Evolutionary conservation across 1,140 invertebrate species (phyloP), one percentile per base, ranked within the genome.

Genomic region (Drosophila punjabiensis): DNA sequence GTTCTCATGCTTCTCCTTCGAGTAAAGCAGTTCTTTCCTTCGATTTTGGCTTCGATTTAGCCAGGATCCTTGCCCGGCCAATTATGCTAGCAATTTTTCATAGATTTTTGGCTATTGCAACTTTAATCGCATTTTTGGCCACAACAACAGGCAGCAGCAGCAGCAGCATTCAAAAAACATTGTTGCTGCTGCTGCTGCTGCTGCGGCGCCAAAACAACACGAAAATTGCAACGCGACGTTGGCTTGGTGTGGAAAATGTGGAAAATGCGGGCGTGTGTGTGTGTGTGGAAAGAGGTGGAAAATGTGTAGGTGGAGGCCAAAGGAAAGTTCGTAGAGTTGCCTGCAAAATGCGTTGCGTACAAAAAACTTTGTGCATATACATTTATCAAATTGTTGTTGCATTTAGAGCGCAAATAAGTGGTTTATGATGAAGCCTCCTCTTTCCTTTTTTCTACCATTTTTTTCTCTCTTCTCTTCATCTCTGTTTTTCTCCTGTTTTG

Each of bases 401-500:
- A 89, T 89, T 88, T 88, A 82, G 86, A 89, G 85, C 85, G 85
- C 81, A 88, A 88, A 88, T 88, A 88, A 89, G 85, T 90, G 85
- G 85, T 89, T 89, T 89, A 89, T 89, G 85, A 89, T 89, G 86
- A 89, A 90, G 79, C 79, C 64, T 33, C 55, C 61, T 45, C 47
- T 9, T 14, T 30, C n/a, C 37, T 10, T 24, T 4, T 39, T 18
- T 30, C 7, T 18, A 20, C 33, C 39, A 11, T 16, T 33, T 13
- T 2, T 50, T 33, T 30, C n/a, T 8, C 16, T 6, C 28, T 11
- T 61, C 14, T 14, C 4, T 30, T 14, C 6, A 16, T 16, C 18
- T 14, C 32, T 55, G 18, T 33, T 52, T 52, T 52, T 32, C 10
- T n/a, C 41, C 41, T 18, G 41, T 45, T 32, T 53, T 30, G n/a